A percentile compares a stretch with the other conserved stretches of the same genome.
Evolutionary conservation across 1,140 invertebrate species (phyloP).

Genomic region (Trachelipus rathkii): DNA sequence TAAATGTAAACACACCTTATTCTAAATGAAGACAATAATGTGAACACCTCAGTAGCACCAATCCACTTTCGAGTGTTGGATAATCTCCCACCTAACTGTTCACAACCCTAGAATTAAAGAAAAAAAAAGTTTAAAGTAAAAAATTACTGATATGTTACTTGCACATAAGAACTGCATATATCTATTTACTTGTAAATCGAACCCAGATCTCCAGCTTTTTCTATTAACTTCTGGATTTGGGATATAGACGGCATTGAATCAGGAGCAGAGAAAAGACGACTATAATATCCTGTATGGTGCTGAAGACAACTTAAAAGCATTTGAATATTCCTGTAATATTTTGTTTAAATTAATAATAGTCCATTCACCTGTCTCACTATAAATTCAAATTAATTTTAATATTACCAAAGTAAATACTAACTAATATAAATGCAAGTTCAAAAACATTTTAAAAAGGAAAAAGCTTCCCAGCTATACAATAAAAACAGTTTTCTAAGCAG

Average conservation of each 20-base stretch:
- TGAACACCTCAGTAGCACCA: constrained; percentile 79
- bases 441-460: too few species aligned
- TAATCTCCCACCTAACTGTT: constrained; percentile 73
- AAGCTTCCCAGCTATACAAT: too few species aligned
- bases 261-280: constrained; percentile 56
- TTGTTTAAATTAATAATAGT: too few species aligned
- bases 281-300: constrained; percentile 66
- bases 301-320: constrained; percentile 80
- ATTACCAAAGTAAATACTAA: too few species aligned
- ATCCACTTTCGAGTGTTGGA: constrained; percentile 88
- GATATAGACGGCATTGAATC: constrained; percentile 74
- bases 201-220: constrained; percentile 83
- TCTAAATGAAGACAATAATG: constrained; percentile 69
- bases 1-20: constrained; percentile 58
- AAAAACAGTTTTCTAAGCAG: too few species aligned
- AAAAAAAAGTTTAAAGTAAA: not conserved
- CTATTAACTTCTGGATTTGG: constrained; percentile 74
- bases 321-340: constrained; percentile 70
- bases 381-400: too few species aligned
- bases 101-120: constrained; percentile 58
- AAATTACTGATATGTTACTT: too few species aligned
- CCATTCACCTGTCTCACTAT: too few species aligned
- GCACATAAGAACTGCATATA: constrained; percentile 47
- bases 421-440: too few species aligned
- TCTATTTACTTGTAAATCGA: constrained; percentile 61